Percentiles rank a stretch among this genome's conserved stretches.
Conservation (phyloP, 2,797 vertebrate species). For the Anguilla megastoma region DNA sequence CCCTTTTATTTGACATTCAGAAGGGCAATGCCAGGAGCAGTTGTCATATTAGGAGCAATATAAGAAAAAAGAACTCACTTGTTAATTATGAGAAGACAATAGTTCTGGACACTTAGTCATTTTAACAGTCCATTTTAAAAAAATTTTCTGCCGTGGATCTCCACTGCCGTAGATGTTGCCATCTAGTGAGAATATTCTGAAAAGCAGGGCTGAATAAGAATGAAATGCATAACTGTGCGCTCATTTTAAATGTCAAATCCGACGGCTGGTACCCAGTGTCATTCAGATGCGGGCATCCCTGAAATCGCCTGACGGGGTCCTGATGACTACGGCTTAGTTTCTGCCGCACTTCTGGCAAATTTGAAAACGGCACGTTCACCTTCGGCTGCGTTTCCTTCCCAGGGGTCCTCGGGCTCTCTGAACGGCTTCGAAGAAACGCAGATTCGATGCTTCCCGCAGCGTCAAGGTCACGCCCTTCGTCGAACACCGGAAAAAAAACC, state of each 20-base stretch:
- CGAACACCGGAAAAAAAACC: too few species aligned
- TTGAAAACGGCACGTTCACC: neutral
- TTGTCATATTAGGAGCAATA: neutral
- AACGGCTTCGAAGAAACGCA: neutral
- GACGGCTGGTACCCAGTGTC: too few species aligned
- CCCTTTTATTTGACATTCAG: neutral
- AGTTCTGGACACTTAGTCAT: neutral
- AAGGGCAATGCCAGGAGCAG: neutral
- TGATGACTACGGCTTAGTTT: neutral
- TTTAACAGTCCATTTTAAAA: neutral
- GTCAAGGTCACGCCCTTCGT: neutral
- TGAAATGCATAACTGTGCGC: neutral
- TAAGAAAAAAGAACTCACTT: neutral
- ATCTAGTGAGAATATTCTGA: neutral
- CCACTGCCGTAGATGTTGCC: neutral
- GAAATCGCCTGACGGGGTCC: neutral
- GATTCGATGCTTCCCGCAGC: neutral
- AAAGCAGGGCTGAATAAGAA: neutral
- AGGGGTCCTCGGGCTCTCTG: neutral
- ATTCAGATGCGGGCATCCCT: neutral
- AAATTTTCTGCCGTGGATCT: too few species aligned
- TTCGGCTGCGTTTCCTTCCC: too few species aligned
- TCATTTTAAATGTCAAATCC: neutral
- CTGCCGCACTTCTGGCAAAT: neutral
- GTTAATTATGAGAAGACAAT: neutral